phyloP scores from a whole-genome alignment of 1,140 invertebrate species.

The Eupeodes corollae region DNA sequence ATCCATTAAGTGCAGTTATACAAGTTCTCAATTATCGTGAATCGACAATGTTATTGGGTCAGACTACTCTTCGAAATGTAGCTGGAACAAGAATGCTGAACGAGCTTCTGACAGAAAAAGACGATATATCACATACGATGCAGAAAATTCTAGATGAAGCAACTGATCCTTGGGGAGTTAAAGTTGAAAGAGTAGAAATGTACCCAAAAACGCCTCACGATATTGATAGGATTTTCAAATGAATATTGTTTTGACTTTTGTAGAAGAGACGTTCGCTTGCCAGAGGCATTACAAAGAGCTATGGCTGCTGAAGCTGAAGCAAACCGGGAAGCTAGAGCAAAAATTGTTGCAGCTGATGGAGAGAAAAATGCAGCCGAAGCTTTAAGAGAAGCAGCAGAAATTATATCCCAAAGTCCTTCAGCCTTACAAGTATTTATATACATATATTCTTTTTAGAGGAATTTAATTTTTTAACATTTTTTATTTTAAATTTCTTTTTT shows the following conservation, averaged over 20 bases:
- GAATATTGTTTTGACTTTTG: slow-evolving; percentile 10
- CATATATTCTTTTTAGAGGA: neutral
- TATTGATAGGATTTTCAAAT: neutral
- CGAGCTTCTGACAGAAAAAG: slow-evolving; percentile 43
- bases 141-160: slow-evolving; percentile 15
- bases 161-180: slow-evolving; percentile 71
- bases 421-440: slow-evolving; percentile 59
- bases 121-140: slow-evolving; percentile 16
- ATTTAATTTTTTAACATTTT: neutral
- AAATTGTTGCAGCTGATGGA: slow-evolving; percentile 73
- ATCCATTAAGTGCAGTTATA: slow-evolving; percentile 68
- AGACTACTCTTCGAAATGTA: slow-evolving; percentile 75
- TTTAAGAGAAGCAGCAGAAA: slow-evolving; percentile 81
- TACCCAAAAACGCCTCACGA: slow-evolving; percentile 31
- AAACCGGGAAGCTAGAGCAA: slow-evolving; percentile 51
- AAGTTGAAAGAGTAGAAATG: slow-evolving; percentile 91
- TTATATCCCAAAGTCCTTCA: slow-evolving; percentile 77
- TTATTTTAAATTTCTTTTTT: neutral
- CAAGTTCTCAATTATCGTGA: slow-evolving; percentile 61
- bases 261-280: slow-evolving; percentile 82
- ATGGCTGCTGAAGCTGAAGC: slow-evolving; percentile 83
- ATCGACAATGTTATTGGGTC: slow-evolving; percentile 70
- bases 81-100: slow-evolving; percentile 74
- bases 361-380: slow-evolving; percentile 82
- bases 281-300: slow-evolving; percentile 64